These are phyloP conservation scores for Catagonus wagneri DNA, from an alignment of 2,113 vertebrate species.

Conservation along the genomic window DNA sequence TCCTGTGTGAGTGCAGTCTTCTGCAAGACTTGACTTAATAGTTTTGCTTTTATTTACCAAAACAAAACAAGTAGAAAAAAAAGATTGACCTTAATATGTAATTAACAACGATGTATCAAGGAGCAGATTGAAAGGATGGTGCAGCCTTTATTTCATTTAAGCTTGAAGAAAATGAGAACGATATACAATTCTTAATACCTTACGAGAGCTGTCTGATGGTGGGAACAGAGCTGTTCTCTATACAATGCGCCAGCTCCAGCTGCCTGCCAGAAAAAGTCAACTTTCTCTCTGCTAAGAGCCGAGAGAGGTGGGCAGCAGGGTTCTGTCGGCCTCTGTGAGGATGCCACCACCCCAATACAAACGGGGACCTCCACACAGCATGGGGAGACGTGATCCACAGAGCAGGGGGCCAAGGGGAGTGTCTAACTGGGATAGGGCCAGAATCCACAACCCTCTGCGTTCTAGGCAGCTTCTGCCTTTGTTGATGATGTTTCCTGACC, in stretches of 20 bases:
- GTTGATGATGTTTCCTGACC: not conserved
- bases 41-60: not conserved
- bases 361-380: rapidly evolving
- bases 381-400: not conserved
- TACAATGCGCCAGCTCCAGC: not conserved
- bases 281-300: not conserved
- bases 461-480: not conserved
- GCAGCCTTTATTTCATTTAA: slow-evolving; percentile 20
- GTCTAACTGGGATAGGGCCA: too few species aligned
- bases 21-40: not conserved
- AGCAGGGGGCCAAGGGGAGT: rapidly evolving
- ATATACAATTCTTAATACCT: not conserved
- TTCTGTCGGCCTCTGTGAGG: not conserved
- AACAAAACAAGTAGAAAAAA: not conserved
- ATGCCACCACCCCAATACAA: not conserved
- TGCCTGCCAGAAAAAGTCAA: not conserved
- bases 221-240: not conserved
- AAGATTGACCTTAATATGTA: not conserved
- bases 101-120: not conserved
- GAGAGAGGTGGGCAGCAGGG: not conserved
- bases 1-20: not conserved
- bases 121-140: not conserved
- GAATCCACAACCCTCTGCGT: not conserved
- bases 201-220: not conserved
- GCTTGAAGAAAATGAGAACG: not conserved